Evolutionary conservation across 92 coral and sea anemone genomes (phyloP).

Genomic region (Desmophyllum pertusum): DNA sequence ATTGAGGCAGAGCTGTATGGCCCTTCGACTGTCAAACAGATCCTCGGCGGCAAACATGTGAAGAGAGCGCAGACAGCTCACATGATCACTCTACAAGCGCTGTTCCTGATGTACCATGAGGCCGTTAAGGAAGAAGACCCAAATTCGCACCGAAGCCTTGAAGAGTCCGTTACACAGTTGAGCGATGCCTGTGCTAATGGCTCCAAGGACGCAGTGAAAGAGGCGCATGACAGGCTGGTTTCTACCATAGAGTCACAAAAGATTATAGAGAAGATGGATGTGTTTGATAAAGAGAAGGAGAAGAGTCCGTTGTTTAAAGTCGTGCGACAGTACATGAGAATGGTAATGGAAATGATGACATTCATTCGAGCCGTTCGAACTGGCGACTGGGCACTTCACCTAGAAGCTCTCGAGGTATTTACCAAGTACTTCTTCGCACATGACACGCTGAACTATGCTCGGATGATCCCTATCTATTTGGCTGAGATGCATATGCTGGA

Average conservation of each 20-base stretch:
- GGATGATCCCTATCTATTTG: too few relatives aligned
- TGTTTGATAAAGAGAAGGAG: constrained; percentile 35
- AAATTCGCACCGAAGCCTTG: constrained; percentile 1
- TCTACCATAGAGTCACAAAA: constrained; percentile 31
- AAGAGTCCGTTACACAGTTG: constrained; percentile 8
- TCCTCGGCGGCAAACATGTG: constrained; percentile 60
- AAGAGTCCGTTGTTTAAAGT: constrained; percentile 47
- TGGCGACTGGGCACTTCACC: constrained; percentile 40
- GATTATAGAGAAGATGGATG: constrained; percentile 49
- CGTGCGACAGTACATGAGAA: constrained; percentile 52
- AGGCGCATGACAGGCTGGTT: constrained; percentile 27
- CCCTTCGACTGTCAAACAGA: constrained; percentile 64
- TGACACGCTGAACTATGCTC: constrained; percentile 60
- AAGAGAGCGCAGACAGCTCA: constrained; percentile 66
- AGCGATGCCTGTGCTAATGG: too few relatives aligned
- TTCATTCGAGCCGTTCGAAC: constrained; percentile 59
- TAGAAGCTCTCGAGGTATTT: constrained; percentile 46
- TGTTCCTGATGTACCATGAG: constrained; percentile 52
- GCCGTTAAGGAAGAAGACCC: constrained; percentile 35
- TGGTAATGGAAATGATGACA: constrained; percentile 58
- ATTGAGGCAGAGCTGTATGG: constrained; percentile 59
- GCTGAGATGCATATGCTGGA: too few relatives aligned
- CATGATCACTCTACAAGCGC: constrained; percentile 59
- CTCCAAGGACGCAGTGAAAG: constrained; percentile 24
- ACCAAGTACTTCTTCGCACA: constrained; percentile 64